Percentiles rank a stretch among this genome's conserved stretches.
These are phyloP conservation scores for Thalassoma bifasciatum DNA, from an alignment of 2,113 vertebrate genomes.

Conservation along the genomic window DNA sequence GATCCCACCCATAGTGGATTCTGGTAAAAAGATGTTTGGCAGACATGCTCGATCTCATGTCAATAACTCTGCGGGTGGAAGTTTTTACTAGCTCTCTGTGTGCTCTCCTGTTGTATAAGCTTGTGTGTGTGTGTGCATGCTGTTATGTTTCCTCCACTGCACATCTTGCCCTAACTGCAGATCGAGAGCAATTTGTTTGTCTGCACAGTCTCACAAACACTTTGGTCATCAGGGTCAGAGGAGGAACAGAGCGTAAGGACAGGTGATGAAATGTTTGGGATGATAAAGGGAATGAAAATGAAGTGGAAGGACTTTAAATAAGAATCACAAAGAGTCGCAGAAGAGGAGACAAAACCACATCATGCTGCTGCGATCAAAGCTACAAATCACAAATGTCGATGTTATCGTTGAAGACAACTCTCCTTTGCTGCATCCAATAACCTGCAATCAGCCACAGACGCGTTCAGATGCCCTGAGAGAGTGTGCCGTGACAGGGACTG, in stretches of 20 bases:
- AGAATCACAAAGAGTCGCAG: slow-evolving; percentile 12
- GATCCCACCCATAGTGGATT: slow-evolving; percentile 59
- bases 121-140: slow-evolving; percentile 11
- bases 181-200: slow-evolving; percentile 44
- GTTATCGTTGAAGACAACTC: slow-evolving; percentile 8
- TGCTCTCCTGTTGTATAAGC: slow-evolving; percentile 47
- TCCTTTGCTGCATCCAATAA: slow-evolving; percentile 27
- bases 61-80: slow-evolving; percentile 64
- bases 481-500: slow-evolving; percentile 29
- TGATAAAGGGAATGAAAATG: slow-evolving; percentile 10
- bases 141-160: slow-evolving; percentile 15
- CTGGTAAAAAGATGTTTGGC: slow-evolving; percentile 77
- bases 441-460: slow-evolving; percentile 52
- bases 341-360: slow-evolving; percentile 5
- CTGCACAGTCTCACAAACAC: slow-evolving; percentile 32
- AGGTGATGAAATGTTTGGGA: slow-evolving; percentile 28
- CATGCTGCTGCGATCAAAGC: slow-evolving; percentile 39
- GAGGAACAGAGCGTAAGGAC: slow-evolving; percentile 5
- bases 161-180: slow-evolving; percentile 23
- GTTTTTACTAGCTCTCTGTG: slow-evolving; percentile 63
- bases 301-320: neutral
- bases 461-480: neutral
- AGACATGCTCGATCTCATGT: slow-evolving; percentile 51
- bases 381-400: slow-evolving; percentile 30
- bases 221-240: slow-evolving; percentile 21